Base-by-base conservation (phyloP, 1,140 invertebrate genomes). In the Daktulosphaira vitifoliae region DNA sequence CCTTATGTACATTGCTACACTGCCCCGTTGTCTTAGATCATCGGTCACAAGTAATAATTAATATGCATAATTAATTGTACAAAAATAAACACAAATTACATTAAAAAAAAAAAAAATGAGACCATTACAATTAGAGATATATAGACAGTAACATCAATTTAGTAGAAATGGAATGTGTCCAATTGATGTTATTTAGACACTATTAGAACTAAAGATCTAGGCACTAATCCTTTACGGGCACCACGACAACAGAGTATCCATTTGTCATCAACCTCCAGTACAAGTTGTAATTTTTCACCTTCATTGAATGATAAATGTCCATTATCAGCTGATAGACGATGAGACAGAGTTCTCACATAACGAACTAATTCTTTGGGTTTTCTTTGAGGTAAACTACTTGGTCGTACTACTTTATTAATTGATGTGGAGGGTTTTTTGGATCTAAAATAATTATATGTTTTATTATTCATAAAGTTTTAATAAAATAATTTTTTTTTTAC, bases 281-380 rank as follows among this genome's bases (percentile, higher is more conserved):
- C 83, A 3, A 89, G 80, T 68, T 81, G 81, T 22, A 89, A 75
- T 50, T 80, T 80, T 69, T 88, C 86, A 1, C 86, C 87, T 71
- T 88, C 85, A 69, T 84, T 86, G 75, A 87, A 89, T 16, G 85
- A 83, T n/a, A 89, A 75, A 70, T 88, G 86, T 37, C 86, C 86
- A 39, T 84, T 86, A 70, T 87, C 84, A 2, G 85, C 84, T 13
- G 85, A 82, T 56, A 86, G 72, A 68, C 85, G 78, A 70, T 88
- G 85, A 71, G 84, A 84, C 13, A 88, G 72, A 3, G 87, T 87
- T 71, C 83, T 79, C 29, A 88, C 87, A 71, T 83, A 80, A 74
- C 87, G 88, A 76, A 4, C 78, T 79, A 23, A 44, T 49, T 54
- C 51, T 15, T 20, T 37, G 23, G 66, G 23, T 23, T 54, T 68